These are phyloP conservation scores for Cataglyphis rosenhaueri DNA, from an alignment of 2,888 invertebrate species.

Conservation along the genomic window DNA sequence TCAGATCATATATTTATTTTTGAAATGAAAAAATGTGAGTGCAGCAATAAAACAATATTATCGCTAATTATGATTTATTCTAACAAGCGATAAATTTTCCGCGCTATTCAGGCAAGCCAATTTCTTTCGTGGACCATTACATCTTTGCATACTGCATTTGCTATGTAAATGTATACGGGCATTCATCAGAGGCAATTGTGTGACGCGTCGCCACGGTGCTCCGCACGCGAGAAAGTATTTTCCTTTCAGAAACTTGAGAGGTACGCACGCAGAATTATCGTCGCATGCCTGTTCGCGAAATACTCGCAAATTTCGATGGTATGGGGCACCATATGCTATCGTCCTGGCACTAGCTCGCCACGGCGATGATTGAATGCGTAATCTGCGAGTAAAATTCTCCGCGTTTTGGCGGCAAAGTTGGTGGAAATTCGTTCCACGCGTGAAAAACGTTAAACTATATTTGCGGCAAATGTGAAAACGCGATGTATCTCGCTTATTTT, in stretches of 20 bases:
- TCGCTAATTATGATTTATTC: conserved; percentile 21
- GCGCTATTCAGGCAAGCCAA: conserved; percentile 55
- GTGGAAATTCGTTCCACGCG: conserved; percentile 54
- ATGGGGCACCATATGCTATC: conserved; percentile 59
- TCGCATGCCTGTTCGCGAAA: conserved; percentile 64
- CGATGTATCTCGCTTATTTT: conserved; percentile 29
- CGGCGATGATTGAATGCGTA: conserved; percentile 70
- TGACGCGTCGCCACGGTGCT: conserved; percentile 73
- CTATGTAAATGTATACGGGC: conserved; percentile 84
- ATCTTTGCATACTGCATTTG: conserved; percentile 78
- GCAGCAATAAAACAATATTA: not conserved
- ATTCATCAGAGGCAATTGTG: conserved; percentile 83
- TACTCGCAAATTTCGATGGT: conserved; percentile 61
- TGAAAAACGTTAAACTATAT: conserved; percentile 47
- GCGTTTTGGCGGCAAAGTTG: conserved; percentile 63
- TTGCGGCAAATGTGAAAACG: conserved; percentile 33
- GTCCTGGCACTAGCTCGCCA: conserved; percentile 42
- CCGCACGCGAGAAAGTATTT: conserved; percentile 69
- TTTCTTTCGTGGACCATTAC: conserved; percentile 72
- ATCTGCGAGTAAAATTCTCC: conserved; percentile 68
- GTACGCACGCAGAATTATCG: conserved; percentile 49
- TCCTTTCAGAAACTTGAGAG: conserved; percentile 57
- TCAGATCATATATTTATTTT: not conserved
- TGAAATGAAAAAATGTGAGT: not conserved
- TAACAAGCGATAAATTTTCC: conserved; percentile 24